Evolutionary conservation across 2,888 invertebrate species (phyloP).

Genomic region (Phania funesta): DNA sequence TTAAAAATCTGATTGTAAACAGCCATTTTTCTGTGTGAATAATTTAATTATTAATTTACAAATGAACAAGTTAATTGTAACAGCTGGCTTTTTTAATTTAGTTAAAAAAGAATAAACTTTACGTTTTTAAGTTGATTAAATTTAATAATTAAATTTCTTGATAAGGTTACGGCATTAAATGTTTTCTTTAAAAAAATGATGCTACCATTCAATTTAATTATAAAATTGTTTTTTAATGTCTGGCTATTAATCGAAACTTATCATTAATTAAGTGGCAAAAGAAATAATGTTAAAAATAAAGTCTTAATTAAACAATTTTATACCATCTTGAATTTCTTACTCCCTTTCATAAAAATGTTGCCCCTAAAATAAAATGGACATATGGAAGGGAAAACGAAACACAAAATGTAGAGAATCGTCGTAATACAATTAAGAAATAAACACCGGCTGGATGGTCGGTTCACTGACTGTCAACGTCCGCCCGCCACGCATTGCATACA

Average conservation of each 20-base stretch:
- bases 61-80: too few relatives aligned
- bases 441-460: neutral
- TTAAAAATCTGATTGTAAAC: too few relatives aligned
- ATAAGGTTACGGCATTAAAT: too few relatives aligned
- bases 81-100: too few relatives aligned
- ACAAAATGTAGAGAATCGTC: slow-evolving; percentile 1
- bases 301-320: slow-evolving; percentile 36
- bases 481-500: neutral
- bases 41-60: too few relatives aligned
- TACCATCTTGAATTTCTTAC: slow-evolving; percentile 14
- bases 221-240: neutral
- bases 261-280: slow-evolving; percentile 18
- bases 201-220: neutral
- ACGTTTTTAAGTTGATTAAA: too few relatives aligned
- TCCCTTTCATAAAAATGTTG: neutral
- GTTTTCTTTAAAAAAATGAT: too few relatives aligned
- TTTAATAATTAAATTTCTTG: too few relatives aligned
- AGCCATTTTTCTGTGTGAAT: too few relatives aligned
- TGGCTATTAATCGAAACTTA: slow-evolving; percentile 32
- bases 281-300: slow-evolving; percentile 29
- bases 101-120: too few relatives aligned
- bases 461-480: neutral
- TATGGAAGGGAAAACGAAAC: neutral
- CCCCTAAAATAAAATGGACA: slow-evolving; percentile 1
- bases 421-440: slow-evolving; percentile 32